Evolutionary conservation across 1,140 invertebrate species (phyloP).

Genomic region (Conus betulinus): DNA sequence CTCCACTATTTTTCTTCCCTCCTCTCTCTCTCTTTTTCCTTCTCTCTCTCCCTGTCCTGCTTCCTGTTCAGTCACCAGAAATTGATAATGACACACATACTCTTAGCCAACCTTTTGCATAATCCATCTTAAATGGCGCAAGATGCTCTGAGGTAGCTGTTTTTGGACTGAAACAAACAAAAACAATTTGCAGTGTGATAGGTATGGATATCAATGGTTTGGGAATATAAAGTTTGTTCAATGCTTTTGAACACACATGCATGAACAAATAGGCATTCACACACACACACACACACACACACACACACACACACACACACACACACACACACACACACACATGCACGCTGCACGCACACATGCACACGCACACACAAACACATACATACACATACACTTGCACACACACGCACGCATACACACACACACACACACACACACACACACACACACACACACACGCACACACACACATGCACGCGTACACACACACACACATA

Average conservation of each 20-base stretch:
- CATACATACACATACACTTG: too few species aligned
- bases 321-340: not conserved
- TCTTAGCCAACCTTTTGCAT: conserved; percentile 85
- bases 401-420: too few species aligned
- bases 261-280: not conserved
- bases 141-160: conserved; percentile 82
- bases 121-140: conserved; percentile 93
- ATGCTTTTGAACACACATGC: not conserved
- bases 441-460: too few species aligned
- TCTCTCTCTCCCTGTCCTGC: too few species aligned
- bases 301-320: not conserved
- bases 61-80: not conserved
- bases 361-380: not conserved
- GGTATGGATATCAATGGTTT: not conserved
- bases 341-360: not conserved
- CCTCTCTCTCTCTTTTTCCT: too few species aligned
- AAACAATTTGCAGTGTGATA: not conserved
- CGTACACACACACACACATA: too few species aligned
- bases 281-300: not conserved
- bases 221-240: not conserved
- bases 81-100: not conserved
- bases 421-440: too few species aligned
- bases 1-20: too few species aligned
- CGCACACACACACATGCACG: too few species aligned
- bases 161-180: conserved; percentile 61